Base-by-base conservation (phyloP, 2,113 vertebrate genomes). In the Oreochromis tanganicae region DNA sequence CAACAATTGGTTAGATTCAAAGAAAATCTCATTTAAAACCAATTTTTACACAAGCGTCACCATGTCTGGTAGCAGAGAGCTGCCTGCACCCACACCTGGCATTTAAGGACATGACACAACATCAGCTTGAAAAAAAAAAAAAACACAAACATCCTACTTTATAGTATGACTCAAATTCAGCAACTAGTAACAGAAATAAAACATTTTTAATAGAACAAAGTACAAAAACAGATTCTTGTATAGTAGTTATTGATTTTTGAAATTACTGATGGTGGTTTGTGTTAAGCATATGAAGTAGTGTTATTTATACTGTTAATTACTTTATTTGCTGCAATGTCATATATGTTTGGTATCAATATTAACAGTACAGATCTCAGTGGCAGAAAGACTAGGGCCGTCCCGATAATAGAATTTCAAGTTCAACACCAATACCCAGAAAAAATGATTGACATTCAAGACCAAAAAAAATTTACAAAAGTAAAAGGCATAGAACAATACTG, bases 1-100 rank as follows among this genome's bases (percentile, higher is more conserved):
- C 11, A 21, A 75, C 80, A 81, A 88, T 27, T 48, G 75, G 57
- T 66, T 19, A 41, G 59, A 92, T 87, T 85, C 63, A 43, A 82
- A 36, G 16, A 80, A 93, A 93, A 93, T 92, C 94, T 92, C 80
- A 95, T 95, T 93, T 91, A 91, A 95, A 95, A 93, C 84, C 91
- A 91, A 91, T 94, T 93, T 85, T 90, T 38, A 93, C 86, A 90
- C 86, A 24, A 56, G 63, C 52, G 17, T 91, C 90, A 88, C 79
- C 12, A 43, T 50, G 52, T 87, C 82, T 89, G 86, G 32, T 73
- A 71, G 88, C 68, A 0, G 41, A 85, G 56, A 81, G 41, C 52
- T 55, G 83, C 82, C 38, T 82, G 55, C 66, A 36, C 85, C 92
- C 88, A 89, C 83, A 48, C 88, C 54, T 7, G 3, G 34, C 78